These are phyloP conservation scores for Silurus glanis DNA, from an alignment of 2,113 vertebrate genomes.

Conservation along the genomic window DNA sequence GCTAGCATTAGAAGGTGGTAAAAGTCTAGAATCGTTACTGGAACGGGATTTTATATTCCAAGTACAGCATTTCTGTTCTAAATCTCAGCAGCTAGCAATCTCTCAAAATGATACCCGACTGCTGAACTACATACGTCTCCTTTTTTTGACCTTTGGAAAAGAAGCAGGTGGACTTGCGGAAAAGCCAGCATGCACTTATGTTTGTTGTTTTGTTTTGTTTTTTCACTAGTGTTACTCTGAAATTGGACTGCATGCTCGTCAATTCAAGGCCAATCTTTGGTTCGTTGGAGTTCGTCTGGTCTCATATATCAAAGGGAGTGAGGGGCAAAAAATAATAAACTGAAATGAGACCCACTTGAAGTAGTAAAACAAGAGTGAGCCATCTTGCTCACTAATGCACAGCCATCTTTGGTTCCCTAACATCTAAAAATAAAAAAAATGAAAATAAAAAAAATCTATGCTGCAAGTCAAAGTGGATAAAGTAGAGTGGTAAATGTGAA, in stretches of 20 bases:
- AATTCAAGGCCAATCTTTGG: slow-evolving; percentile 96
- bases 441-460: slow-evolving; percentile 48
- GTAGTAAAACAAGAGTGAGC: slow-evolving; percentile 36
- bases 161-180: slow-evolving; percentile 56
- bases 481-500: slow-evolving; percentile 57
- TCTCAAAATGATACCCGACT: slow-evolving; percentile 63
- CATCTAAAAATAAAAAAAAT: slow-evolving; percentile 52
- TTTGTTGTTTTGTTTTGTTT: slow-evolving; percentile 61
- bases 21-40: slow-evolving; percentile 59
- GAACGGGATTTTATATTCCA: slow-evolving; percentile 58
- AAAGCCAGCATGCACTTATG: slow-evolving; percentile 54
- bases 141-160: slow-evolving; percentile 81
- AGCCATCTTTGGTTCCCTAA: slow-evolving; percentile 77
- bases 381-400: slow-evolving; percentile 75
- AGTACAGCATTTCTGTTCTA: slow-evolving; percentile 52
- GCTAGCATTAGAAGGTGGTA: slow-evolving; percentile 77
- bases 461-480: slow-evolving; percentile 52
- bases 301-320: slow-evolving; percentile 62
- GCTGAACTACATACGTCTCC: slow-evolving; percentile 78
- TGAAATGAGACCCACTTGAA: slow-evolving; percentile 26
- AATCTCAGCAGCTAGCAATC: slow-evolving; percentile 49
- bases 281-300: slow-evolving; percentile 77
- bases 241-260: slow-evolving; percentile 66
- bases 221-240: slow-evolving; percentile 74
- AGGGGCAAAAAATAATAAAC: slow-evolving; percentile 27